These are phyloP conservation scores for Glossophaga mutica DNA, from an alignment of 2,797 vertebrate species.

Conservation along the genomic window DNA sequence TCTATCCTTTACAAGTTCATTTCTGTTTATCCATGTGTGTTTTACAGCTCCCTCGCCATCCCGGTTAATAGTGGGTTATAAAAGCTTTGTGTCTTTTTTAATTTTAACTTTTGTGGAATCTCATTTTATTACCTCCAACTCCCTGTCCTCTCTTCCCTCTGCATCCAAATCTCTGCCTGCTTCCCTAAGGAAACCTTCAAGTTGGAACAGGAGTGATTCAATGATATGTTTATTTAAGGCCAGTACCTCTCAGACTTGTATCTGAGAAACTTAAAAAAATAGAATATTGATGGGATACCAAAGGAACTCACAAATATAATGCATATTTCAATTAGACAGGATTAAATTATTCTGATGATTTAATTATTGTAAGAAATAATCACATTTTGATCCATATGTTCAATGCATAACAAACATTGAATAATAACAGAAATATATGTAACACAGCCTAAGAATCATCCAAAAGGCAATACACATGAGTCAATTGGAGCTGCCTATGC, in stretches of 20 bases:
- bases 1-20: neutral
- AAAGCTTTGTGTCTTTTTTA: conserved; percentile 9
- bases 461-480: neutral
- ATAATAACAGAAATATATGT: neutral
- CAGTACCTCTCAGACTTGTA: neutral
- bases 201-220: neutral
- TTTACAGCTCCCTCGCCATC: neutral
- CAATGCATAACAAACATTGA: neutral
- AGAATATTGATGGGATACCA: neutral
- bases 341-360: neutral
- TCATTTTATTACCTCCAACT: neutral
- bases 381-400: conserved; percentile 2
- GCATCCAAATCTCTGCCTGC: neutral
- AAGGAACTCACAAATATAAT: neutral
- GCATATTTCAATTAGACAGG: neutral
- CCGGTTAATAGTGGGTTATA: conserved; percentile 30
- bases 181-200: neutral
- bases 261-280: neutral
- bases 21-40: neutral
- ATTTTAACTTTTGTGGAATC: neutral
- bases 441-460: neutral
- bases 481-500: neutral
- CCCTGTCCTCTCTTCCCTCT: neutral
- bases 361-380: neutral
- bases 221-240: neutral